These are phyloP conservation scores for Erpobdella octoculata DNA, from an alignment of 2,888 invertebrate genomes.

Conservation along the genomic window DNA sequence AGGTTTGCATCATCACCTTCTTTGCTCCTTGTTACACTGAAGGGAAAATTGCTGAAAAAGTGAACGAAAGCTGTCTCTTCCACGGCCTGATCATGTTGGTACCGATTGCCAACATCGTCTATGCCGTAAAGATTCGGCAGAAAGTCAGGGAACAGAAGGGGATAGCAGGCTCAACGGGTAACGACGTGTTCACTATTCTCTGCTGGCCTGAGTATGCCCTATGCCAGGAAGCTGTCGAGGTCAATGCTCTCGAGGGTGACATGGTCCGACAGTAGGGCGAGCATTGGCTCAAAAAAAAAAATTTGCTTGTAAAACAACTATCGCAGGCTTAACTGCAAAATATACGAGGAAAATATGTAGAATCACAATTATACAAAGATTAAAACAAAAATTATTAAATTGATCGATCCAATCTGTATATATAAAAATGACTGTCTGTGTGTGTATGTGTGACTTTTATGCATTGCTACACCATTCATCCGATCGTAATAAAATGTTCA, in stretches of 20 bases:
- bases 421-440: no score
- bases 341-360: no score
- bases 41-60: conserved; percentile 48
- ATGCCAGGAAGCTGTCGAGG: conserved; percentile 41
- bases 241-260: conserved; percentile 21
- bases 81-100: conserved; percentile 38
- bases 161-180: conserved; percentile 41
- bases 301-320: background rate
- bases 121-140: background rate
- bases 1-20: conserved; percentile 46
- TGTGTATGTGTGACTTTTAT: no score
- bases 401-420: no score
- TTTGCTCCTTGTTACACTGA: conserved; percentile 48
- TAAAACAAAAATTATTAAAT: no score
- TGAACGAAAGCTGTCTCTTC: conserved; percentile 46
- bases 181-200: conserved; percentile 41
- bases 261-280: background rate
- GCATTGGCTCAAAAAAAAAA: background rate
- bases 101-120: conserved; percentile 15
- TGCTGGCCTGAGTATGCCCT: conserved; percentile 43
- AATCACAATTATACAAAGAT: no score
- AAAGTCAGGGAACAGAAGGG: conserved; percentile 42
- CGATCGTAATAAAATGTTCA: no score
- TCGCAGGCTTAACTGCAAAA: background rate
- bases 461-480: no score